Evolutionary conservation across 2,797 vertebrate genomes (phyloP), one percentile per base, ranked within the genome.

Genomic region (Rhadinocentrus ornatus): DNA sequence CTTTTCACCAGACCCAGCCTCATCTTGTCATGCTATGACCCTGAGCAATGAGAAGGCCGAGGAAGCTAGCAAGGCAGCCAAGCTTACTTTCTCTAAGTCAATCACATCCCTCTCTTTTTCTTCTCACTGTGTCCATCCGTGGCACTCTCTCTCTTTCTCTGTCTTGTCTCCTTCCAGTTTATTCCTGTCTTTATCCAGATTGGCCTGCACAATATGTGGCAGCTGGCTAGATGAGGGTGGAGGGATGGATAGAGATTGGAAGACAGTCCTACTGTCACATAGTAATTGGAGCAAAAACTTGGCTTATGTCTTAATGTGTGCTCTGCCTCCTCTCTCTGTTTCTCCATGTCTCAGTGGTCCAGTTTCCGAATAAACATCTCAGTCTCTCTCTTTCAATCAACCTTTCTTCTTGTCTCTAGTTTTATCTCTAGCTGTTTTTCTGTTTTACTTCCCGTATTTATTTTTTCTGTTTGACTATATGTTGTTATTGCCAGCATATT

Each of bases 281-380:
- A 89, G 86, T 88, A 91, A 92, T 92, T 91, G 87, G 89, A 86
- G 86, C 89, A 91, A 88, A 91, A 86, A 89, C 86, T 88, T 86
- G 86, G 88, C 88, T 87, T 82, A 84, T 85, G 75, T 89, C 82
- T 86, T 85, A 78, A 87, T 88, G 77, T 20, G 57, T 77, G 69
- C 72, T 82, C 76, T 78, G 60, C 77, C 78, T 71, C 59, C 56
- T 84, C 73, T 48, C 59, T 50, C 60, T 69, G 62, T 66, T 68
- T 60, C 44, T 75, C 69, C 50, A 18, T 65, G 39, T 77, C 75
- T 74, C 66, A 39, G 46, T 67, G 72, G 82, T 74, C 78, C 69
- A 67, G 65, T 85, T 67, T 75, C 67, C 75, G 56, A 81, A 59
- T 61, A 80, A 77, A 35, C 37, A 9, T 80, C 75, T 82, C 61